Evolutionary conservation across 2,797 vertebrate species (phyloP).

Genomic region (Artibeus jamaicensis): DNA sequence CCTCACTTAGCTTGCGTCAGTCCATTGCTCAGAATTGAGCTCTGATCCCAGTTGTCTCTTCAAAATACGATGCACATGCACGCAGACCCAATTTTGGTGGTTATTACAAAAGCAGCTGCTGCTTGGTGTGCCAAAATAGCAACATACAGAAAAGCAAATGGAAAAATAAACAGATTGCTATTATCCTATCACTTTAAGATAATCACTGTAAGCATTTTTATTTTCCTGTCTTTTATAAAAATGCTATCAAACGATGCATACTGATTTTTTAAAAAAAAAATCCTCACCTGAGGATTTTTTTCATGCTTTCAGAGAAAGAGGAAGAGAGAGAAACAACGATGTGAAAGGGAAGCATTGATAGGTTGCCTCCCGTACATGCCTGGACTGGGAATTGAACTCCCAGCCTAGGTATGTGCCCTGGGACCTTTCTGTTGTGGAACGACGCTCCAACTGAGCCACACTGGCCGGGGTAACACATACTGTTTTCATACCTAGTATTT

Average conservation of each 20-base stretch:
- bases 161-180: not conserved
- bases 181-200: not conserved
- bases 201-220: not conserved
- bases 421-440: not conserved
- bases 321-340: not conserved
- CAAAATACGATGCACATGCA: not conserved
- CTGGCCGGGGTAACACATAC: not conserved
- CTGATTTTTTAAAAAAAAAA: not conserved
- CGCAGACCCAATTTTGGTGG: not conserved
- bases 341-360: not conserved
- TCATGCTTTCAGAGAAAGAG: not conserved
- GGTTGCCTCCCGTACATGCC: not conserved
- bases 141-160: not conserved
- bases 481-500: not conserved
- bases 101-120: not conserved
- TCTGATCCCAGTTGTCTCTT: not conserved
- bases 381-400: not conserved
- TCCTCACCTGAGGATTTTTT: not conserved
- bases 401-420: not conserved
- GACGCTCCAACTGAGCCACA: not conserved
- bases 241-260: not conserved
- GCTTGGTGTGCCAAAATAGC: not conserved
- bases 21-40: not conserved
- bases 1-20: not conserved
- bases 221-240: constrained; percentile 30